Evolutionary conservation across 1,140 invertebrate species (phyloP).

Genomic region (Cyclargus thomasi): DNA sequence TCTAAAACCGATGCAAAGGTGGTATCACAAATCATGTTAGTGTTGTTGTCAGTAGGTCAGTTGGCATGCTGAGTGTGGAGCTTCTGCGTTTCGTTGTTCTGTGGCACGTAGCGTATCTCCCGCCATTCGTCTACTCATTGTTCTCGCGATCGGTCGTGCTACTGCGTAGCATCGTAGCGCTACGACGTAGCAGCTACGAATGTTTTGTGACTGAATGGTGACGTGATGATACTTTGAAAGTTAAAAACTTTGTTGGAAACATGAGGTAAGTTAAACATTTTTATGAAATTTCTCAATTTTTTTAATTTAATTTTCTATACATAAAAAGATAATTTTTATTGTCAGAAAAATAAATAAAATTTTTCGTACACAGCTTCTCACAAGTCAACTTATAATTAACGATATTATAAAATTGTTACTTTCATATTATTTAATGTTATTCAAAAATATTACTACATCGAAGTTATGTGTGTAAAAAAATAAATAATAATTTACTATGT

Average conservation of each 20-base stretch:
- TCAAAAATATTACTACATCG: no score
- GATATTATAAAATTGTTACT: no score
- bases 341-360: no score
- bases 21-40: not conserved
- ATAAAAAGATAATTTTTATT: no score
- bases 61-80: not conserved
- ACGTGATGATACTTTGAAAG: not conserved
- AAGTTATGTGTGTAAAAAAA: no score
- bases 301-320: not conserved
- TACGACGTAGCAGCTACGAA: not conserved
- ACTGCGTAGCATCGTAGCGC: not conserved
- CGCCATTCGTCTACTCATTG: conserved; percentile 8
- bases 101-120: not conserved
- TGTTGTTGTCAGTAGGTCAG: not conserved
- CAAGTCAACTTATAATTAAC: no score
- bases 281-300: no score
- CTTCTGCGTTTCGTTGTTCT: not conserved
- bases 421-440: no score
- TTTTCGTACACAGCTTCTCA: no score
- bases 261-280: not conserved
- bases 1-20: not conserved
- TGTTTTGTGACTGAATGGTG: conserved; percentile 1
- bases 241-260: not conserved
- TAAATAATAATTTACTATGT: no score
- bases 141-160: conserved; percentile 7